Percentiles rank a stretch among this genome's conserved stretches.
Evolutionary conservation across 2,797 vertebrate species (phyloP).

Genomic region (Typhlichthys subterraneus): DNA sequence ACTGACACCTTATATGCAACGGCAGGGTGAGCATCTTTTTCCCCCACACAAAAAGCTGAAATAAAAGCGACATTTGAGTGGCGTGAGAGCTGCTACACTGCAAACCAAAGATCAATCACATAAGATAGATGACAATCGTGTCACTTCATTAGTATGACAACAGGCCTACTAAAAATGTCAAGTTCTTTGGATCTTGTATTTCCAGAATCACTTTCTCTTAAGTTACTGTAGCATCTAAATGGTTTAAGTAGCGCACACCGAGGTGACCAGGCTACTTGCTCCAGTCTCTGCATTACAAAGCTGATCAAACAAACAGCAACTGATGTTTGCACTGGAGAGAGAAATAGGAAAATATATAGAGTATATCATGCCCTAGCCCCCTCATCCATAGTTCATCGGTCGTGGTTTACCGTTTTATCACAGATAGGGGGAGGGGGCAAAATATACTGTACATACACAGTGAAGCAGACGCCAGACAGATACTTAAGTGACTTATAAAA

Average conservation of each 20-base stretch:
- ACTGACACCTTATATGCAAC: too few species aligned
- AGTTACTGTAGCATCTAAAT: constrained; percentile 25
- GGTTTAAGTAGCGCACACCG: constrained; percentile 26
- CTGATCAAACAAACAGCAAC: constrained; percentile 5
- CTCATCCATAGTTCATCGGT: too few species aligned
- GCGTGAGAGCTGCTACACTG: too few species aligned
- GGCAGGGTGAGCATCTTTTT: too few species aligned
- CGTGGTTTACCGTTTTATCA: background rate
- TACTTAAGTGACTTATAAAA: background rate
- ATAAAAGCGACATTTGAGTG: too few species aligned
- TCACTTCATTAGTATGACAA: too few species aligned
- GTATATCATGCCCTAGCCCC: background rate
- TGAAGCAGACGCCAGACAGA: background rate
- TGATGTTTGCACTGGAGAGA: background rate
- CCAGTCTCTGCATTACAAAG: constrained; percentile 16
- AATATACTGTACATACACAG: background rate
- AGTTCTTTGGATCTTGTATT: too few species aligned
- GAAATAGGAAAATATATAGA: background rate
- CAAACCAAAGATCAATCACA: too few species aligned
- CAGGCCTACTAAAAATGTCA: too few species aligned
- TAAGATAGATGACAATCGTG: too few species aligned
- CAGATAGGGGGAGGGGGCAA: background rate
- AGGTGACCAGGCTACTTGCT: constrained; percentile 10
- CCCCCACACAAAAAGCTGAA: too few species aligned
- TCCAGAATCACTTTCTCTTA: too few species aligned